Conservation (phyloP, 2,888 invertebrate species). For the Capitulum mitella region DNA sequence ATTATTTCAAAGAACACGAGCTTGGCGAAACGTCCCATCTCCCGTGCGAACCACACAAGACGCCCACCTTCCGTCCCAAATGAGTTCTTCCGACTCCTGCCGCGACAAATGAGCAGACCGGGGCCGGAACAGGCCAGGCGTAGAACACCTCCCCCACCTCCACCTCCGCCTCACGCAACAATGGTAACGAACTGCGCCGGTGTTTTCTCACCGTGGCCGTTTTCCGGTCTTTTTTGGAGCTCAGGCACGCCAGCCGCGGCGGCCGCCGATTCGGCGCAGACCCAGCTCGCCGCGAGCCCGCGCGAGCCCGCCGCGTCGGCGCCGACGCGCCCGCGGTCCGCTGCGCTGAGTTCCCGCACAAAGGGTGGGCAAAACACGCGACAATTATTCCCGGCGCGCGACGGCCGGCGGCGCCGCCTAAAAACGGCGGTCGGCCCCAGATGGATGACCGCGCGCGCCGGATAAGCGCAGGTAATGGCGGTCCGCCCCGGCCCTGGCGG, state of each 20-base stretch:
- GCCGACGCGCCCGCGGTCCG: background rate
- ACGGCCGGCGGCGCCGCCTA: background rate
- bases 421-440: background rate
- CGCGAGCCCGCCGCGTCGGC: background rate
- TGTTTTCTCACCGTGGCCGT: background rate
- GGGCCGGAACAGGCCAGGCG: no score
- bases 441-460: background rate
- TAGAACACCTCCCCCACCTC: no score
- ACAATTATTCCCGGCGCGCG: slow-evolving; percentile 14
- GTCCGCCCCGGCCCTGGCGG: background rate
- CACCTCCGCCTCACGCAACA: background rate
- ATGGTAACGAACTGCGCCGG: background rate
- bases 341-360: background rate
- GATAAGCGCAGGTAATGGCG: background rate
- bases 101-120: no score
- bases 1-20: no score
- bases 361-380: slow-evolving; percentile 13
- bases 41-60: no score
- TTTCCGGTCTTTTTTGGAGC: background rate
- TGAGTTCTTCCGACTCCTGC: no score
- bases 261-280: background rate
- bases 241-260: background rate
- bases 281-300: background rate
- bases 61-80: no score
- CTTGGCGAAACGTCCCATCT: no score